phyloP scores from a whole-genome alignment of 2,888 invertebrate species.

The Mactromeris polynyma region DNA sequence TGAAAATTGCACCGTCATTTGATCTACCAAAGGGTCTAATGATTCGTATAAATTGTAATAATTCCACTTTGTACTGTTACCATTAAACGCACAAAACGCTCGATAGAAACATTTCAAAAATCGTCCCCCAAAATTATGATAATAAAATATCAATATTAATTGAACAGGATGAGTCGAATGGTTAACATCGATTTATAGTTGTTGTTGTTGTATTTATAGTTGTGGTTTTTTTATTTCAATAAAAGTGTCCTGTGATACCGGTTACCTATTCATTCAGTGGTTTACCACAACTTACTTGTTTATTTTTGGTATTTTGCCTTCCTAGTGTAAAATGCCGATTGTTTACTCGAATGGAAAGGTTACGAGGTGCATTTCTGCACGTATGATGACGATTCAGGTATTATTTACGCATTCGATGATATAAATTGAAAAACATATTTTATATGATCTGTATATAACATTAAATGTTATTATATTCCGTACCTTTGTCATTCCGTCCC shows the following conservation, averaged over 20 bases:
- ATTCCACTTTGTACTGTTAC: not conserved
- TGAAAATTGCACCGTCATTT: not conserved
- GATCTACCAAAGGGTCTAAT: not conserved
- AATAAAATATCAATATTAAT: constrained; percentile 9
- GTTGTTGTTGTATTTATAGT: not conserved
- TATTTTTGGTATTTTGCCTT: not conserved
- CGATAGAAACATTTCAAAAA: not conserved
- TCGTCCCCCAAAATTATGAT: not conserved
- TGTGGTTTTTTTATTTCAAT: not conserved
- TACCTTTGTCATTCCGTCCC: too few species aligned
- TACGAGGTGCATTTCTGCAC: constrained; percentile 37
- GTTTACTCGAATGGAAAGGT: constrained; percentile 63
- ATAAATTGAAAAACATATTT: not conserved
- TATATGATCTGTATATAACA: not conserved
- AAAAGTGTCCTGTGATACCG: not conserved
- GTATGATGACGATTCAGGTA: not conserved
- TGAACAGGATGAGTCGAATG: not conserved
- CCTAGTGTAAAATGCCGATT: constrained; percentile 33
- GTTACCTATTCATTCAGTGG: constrained; percentile 8
- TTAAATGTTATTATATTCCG: not conserved
- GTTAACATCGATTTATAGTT: not conserved
- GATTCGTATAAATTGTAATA: not conserved
- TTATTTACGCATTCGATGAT: not conserved
- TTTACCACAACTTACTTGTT: constrained; percentile 37
- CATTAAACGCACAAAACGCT: not conserved